Evolutionary conservation across 2,113 vertebrate species (phyloP).

Genomic region (Blennius ocellaris): DNA sequence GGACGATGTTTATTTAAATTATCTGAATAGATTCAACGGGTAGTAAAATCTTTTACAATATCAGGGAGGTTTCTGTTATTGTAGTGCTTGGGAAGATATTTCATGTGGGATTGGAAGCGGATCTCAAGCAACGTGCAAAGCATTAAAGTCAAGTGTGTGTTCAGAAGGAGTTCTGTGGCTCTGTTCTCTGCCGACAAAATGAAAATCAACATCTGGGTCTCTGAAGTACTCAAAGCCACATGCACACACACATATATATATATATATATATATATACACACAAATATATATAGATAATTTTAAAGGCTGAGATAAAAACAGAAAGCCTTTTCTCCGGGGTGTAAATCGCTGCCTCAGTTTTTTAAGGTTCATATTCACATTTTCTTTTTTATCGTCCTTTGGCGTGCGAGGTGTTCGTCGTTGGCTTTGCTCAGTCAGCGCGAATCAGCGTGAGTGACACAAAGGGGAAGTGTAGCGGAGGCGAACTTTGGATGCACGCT

Average conservation of each 20-base stretch:
- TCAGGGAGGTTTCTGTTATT: too few relatives aligned
- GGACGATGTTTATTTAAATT: too few relatives aligned
- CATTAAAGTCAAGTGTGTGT: slow-evolving; percentile 10
- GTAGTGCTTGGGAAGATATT: too few relatives aligned
- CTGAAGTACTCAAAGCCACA: slow-evolving; percentile 25
- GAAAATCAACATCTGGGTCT: slow-evolving; percentile 28
- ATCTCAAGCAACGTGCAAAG: slow-evolving; percentile 3
- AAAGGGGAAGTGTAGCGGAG: slow-evolving; percentile 23
- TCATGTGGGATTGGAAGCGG: not conserved
- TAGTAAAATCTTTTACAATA: too few relatives aligned
- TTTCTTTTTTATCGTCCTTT: slow-evolving; percentile 33
- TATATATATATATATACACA: too few relatives aligned
- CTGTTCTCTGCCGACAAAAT: slow-evolving; percentile 12
- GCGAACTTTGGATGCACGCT: slow-evolving; percentile 13
- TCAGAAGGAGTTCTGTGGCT: slow-evolving; percentile 9
- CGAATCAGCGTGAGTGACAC: slow-evolving; percentile 44
- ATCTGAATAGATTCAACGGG: too few relatives aligned
- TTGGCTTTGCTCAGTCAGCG: slow-evolving; percentile 49
- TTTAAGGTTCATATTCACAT: slow-evolving; percentile 18
- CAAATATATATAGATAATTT: too few relatives aligned
- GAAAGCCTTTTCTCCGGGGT: slow-evolving; percentile 21
- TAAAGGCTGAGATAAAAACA: not conserved
- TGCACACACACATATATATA: too few relatives aligned
- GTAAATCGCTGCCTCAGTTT: not conserved
- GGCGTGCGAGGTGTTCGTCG: slow-evolving; percentile 6